Evolutionary conservation across 2,888 invertebrate species (phyloP).

Genomic region (Acrobasis suavella): DNA sequence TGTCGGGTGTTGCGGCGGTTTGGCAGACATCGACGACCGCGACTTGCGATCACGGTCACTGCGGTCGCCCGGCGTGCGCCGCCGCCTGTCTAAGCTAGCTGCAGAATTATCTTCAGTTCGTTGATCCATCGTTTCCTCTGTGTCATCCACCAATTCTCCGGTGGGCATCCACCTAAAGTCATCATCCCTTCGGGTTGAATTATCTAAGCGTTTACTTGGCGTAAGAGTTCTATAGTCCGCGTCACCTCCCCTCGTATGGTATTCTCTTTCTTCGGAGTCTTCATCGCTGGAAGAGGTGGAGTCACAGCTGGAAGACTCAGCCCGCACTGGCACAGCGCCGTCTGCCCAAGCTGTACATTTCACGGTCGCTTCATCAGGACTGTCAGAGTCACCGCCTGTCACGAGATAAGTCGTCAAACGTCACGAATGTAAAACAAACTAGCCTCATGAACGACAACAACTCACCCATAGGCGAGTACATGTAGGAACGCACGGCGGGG

Average conservation of each 20-base stretch:
- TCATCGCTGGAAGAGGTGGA: conserved; percentile 64
- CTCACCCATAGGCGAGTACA: conserved; percentile 81
- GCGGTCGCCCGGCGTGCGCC: conserved; percentile 74
- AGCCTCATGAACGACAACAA: conserved; percentile 60
- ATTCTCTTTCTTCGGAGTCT: conserved; percentile 68
- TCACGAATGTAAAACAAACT: conserved; percentile 35
- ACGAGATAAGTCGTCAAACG: conserved; percentile 52
- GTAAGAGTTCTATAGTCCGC: conserved; percentile 82
- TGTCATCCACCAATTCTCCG: conserved; percentile 60
- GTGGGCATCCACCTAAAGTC: conserved; percentile 86
- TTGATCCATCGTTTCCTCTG: conserved; percentile 53
- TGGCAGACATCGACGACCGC: conserved; percentile 82
- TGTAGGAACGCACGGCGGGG: conserved; percentile 80
- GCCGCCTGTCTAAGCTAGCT: conserved; percentile 82
- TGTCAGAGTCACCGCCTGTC: conserved; percentile 83
- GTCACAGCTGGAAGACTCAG: conserved; percentile 68
- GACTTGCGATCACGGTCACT: conserved; percentile 85
- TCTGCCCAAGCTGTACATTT: conserved; percentile 79
- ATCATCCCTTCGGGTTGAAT: conserved; percentile 85
- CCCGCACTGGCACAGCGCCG: conserved; percentile 63
- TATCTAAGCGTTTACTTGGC: conserved; percentile 72
- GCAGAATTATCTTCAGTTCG: conserved; percentile 64
- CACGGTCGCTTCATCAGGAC: conserved; percentile 84
- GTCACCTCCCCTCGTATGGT: conserved; percentile 82
- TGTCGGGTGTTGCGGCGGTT: conserved; percentile 74